Base-by-base conservation (phyloP, 1,140 invertebrate species). In the Panagrolaimus sp. region DNA sequence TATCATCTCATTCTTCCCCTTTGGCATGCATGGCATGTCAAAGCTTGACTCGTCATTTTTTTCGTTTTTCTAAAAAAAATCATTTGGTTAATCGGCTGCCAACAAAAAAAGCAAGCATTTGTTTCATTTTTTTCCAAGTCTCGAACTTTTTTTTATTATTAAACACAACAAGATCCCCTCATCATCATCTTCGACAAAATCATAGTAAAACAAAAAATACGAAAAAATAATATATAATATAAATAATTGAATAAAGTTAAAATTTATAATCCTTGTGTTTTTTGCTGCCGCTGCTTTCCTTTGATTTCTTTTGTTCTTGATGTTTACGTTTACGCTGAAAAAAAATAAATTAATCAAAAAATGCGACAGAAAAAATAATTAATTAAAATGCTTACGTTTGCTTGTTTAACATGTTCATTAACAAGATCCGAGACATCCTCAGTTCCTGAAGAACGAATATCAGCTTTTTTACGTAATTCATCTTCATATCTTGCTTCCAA, bases 371-470 rank as follows among this genome's bases (percentile, higher is more conserved):
- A 32, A 58, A 43, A 68, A 43, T 9, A 72, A 72, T 15, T 24
- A 63, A 73, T 43, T 2, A 71, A 68, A 1, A 67, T 79, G 15
- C 63, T 67, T 84, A 96, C 92, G 76, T 93, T 89, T 26, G 93
- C 92, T 38, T 38, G 32, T 38, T 38, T 38, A 24, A 94, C 92
- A 85, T 98, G 94, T 85, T 98, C 94, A 26, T 94, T 94, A 71
- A 98, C 88, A 94, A 98, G 96, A 83, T 98, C 95, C 24, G 92
- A 95, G 14, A 98, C 88, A 87, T 98, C 96, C 86, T 98, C 96
- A 73, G 92, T 71, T 24, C 81, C 75, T n/a, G 47, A 62, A 72
- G 48, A 38, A 26, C 73, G 44, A 52, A 43, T 73, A 17, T 44
- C 58, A 12, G 63, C 76, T 65, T 81, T 72, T 64, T 83, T 89